phyloP scores from a whole-genome alignment of 2,888 invertebrate species.

The Drosophila tanythrix region DNA sequence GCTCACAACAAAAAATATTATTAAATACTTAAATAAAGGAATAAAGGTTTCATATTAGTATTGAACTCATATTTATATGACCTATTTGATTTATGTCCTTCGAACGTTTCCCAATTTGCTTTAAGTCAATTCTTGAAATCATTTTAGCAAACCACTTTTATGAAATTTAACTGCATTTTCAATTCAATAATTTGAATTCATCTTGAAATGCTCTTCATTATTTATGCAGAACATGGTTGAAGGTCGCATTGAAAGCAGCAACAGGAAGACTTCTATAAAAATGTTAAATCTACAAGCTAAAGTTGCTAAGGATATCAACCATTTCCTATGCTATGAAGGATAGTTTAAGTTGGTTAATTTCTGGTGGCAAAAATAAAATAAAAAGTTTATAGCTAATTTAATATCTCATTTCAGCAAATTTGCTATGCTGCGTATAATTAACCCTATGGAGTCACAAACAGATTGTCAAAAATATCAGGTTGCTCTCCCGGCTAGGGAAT shows the following conservation, averaged over 20 bases:
- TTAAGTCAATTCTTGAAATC: background rate
- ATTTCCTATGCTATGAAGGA: background rate
- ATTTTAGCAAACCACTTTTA: background rate
- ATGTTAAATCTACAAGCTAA: background rate
- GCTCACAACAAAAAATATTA: background rate
- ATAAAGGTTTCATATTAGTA: background rate
- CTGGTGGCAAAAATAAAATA: background rate
- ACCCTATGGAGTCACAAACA: conserved; percentile 28
- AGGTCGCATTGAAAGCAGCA: background rate
- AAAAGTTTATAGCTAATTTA: conserved; percentile 5
- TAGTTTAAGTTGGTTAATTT: background rate
- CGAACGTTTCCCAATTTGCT: background rate
- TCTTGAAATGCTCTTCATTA: background rate
- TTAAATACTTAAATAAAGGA: background rate
- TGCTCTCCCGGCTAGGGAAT: conserved; percentile 51
- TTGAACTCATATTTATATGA: background rate
- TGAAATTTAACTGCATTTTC: background rate
- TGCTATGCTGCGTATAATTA: conserved; percentile 37
- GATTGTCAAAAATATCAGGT: conserved; percentile 46
- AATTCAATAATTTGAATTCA: background rate
- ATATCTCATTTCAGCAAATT: background rate
- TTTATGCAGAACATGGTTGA: background rate
- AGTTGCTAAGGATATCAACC: background rate
- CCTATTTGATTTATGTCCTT: background rate
- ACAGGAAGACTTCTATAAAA: background rate